Evolutionary conservation across 2,113 vertebrate genomes (phyloP), one percentile per base, ranked within the genome.

Genomic region (Puntigrus tetrazona): DNA sequence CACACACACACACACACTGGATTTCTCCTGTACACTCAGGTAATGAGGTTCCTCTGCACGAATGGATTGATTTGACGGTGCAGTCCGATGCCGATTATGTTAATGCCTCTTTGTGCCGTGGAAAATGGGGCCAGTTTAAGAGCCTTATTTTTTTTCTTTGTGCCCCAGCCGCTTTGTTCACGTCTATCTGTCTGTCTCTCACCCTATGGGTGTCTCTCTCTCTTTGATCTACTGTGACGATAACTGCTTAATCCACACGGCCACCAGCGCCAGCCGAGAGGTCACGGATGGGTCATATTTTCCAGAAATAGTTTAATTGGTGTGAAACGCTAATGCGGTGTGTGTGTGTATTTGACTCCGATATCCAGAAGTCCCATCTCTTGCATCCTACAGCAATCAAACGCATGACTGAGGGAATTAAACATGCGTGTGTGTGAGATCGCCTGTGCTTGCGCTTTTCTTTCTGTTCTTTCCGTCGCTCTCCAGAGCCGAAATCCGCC

Each of bases 281-380:
- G 91, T 91, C 91, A 91, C 75, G 83, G 73, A 83, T 74, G 74
- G 89, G 89, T 91, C 90, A 91, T 82, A 89, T 91, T 91, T 89
- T 47, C 52, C 67, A 72, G 89, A 90, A 90, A 87, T 25, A 73
- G 72, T 81, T 91, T 85, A 80, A 81, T 75, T 86, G 77, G 73
- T 82, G 72, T 22, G 75, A 81, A 80, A 55, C 34, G 43, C 70
- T 83, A 61, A 85, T 75, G 73, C 38, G 11, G 45, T 61, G 45
- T 82, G 31, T 16, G 67, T 27, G 22, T 72, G 10, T 69, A n/a
- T 77, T 10, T 27, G 22, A 27, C 25, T 41, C 47, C 31, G 34
- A 78, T 27, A 27, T 52, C 45, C 11, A 25, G 50, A n/a, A 16
- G 22, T 65, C 47, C 13, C 7, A 4, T n/a, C 31, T 57, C 36